Base-by-base conservation (phyloP, 1,140 invertebrate species). In the Tetramorium parvispinum region DNA sequence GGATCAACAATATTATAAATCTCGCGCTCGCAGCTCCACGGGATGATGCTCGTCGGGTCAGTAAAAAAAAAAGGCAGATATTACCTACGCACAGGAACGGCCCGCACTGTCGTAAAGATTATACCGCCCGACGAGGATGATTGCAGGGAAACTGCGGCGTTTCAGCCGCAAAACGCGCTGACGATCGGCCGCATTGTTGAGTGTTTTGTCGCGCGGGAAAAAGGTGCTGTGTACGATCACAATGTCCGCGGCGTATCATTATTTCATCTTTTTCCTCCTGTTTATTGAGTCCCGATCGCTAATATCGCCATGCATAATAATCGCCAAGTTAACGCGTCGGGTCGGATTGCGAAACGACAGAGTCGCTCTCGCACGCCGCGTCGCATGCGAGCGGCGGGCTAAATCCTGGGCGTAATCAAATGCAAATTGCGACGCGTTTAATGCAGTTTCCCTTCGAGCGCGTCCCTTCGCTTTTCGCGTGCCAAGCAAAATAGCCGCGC, bases 261-360 rank as follows among this genome's bases (percentile, higher is more conserved):
- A 73, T 40, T 49, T 61, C 24, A 55, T 43, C 32, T 27, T 37
- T 46, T 66, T 49, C 55, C 8, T 49, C 24, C 11, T 51, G 76
- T 59, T 59, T 46, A 18, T 16, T 73, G 7, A 43, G 53, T 27
- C 73, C 27, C 37, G 46, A 81, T 53, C 46, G 27, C 73, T 18
- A 73, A 24, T 73, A 37, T 18, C 2, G 27, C n/a, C 66, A 75
- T 75, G 68, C 57, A 83, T 83, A 83, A 61, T 73, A 73, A 83
- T 83, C n/a, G 40, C 6, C 2, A 2, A 46, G 37, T 55, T 51
- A 37, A 46, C 18, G 40, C 53, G 37, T 37, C 16, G 32, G 37
- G 7, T 57, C 16, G 18, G 49, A 53, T 71, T 53, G 49, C 49
- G 43, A 49, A 32, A 68, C 37, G 65, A 32, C n/a, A 49, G 24